Conservation (phyloP, 2,797 vertebrate genomes). For the Sebastes itinus region DNA sequence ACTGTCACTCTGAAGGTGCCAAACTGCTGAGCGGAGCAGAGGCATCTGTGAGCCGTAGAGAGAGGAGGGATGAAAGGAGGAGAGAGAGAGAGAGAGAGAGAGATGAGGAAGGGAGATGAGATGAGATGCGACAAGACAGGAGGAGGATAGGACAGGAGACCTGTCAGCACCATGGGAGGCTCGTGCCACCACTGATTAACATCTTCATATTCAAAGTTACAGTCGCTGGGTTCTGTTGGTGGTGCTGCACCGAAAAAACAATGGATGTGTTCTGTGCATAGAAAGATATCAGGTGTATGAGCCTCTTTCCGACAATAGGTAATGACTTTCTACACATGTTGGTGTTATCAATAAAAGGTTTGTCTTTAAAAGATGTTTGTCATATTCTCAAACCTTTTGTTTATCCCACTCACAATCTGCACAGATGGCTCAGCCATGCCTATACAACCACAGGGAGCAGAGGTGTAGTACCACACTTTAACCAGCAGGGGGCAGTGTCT, state of each 20-base stretch:
- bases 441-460: background rate
- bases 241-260: background rate
- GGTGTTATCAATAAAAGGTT: conserved; percentile 49
- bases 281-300: background rate
- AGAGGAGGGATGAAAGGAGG: background rate
- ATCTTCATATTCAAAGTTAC: conserved; percentile 42
- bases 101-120: background rate
- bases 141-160: conserved; percentile 22
- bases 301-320: background rate
- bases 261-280: background rate
- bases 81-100: conserved; percentile 7
- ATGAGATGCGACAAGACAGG: conserved; percentile 30
- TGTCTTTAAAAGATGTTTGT: background rate
- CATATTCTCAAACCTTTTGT: background rate
- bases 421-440: conserved; percentile 14
- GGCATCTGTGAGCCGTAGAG: conserved; percentile 8
- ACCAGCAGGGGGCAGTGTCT: conserved; percentile 53
- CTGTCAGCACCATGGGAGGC: conserved; percentile 34
- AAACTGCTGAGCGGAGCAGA: conserved; percentile 53
- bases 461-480: fast-evolving
- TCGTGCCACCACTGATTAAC: conserved; percentile 39
- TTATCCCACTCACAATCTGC: conserved; percentile 4
- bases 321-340: background rate
- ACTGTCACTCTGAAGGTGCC: conserved; percentile 55
- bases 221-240: background rate